These are phyloP conservation scores for Leptopilina myrica DNA, from an alignment of 2,888 invertebrate species.

Conservation along the genomic window DNA sequence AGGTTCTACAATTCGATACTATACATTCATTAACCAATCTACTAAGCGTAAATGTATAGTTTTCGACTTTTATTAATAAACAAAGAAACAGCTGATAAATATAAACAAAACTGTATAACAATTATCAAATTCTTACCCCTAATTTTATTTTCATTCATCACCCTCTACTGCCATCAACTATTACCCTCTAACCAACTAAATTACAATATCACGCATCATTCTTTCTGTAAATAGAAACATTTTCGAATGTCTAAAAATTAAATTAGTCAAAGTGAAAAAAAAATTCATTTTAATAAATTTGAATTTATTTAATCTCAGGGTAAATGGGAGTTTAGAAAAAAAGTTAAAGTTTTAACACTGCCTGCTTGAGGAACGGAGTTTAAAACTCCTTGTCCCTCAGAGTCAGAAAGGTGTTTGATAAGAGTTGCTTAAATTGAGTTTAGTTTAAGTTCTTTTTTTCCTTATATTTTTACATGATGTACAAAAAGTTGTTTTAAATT, in stretches of 20 bases:
- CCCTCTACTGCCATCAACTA: too few relatives aligned
- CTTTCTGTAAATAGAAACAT: too few relatives aligned
- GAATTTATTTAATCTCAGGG: background rate
- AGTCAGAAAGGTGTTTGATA: constrained; percentile 7
- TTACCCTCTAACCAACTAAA: too few relatives aligned
- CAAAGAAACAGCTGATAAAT: too few relatives aligned
- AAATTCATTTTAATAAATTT: constrained; percentile 13
- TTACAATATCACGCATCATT: too few relatives aligned
- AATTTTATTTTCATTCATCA: too few relatives aligned
- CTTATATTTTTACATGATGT: constrained; percentile 1
- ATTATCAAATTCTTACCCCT: too few relatives aligned
- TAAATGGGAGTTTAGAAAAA: background rate
- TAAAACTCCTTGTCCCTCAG: background rate
- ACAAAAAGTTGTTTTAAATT: background rate
- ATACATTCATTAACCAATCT: too few relatives aligned
- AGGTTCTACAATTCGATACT: too few relatives aligned
- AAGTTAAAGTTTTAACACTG: background rate
- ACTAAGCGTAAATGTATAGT: too few relatives aligned
- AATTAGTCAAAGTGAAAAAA: constrained; percentile 14
- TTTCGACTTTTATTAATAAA: too few relatives aligned
- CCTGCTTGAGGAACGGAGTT: constrained; percentile 2
- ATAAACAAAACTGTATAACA: too few relatives aligned
- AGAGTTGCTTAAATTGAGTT: constrained; percentile 28
- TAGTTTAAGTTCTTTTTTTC: constrained; percentile 4
- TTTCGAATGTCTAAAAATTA: background rate